Evolutionary conservation across 2,888 invertebrate species (phyloP).

Genomic region (Drosophila setosimentum): DNA sequence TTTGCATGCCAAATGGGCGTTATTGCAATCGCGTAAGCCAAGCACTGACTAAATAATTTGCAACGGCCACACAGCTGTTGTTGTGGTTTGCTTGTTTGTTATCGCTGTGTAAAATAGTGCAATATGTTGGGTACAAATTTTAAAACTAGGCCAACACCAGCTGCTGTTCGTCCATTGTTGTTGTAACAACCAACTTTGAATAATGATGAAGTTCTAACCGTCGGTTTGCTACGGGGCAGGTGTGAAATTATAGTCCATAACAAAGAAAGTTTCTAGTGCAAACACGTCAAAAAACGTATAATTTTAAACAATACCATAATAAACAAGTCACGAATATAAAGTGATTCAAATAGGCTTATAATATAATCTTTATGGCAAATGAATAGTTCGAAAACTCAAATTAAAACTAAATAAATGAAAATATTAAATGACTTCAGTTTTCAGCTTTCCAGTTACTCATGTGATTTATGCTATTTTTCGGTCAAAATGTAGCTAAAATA

Average conservation of each 20-base stretch:
- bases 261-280: conserved; percentile 5
- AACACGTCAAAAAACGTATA: not conserved
- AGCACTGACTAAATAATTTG: conserved; percentile 48
- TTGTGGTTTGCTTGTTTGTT: conserved; percentile 34
- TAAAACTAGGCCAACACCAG: conserved; percentile 69
- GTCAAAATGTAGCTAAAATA: not conserved
- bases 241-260: conserved; percentile 24
- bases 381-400: too few relatives aligned
- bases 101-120: conserved; percentile 46
- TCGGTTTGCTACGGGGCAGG: conserved; percentile 23
- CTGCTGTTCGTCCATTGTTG: conserved; percentile 34
- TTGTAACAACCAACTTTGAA: conserved; percentile 50
- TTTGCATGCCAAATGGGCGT: conserved; percentile 63
- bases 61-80: conserved; percentile 13
- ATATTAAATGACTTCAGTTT: not conserved
- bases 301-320: not conserved
- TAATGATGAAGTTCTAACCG: conserved; percentile 69
- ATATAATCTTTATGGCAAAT: not conserved
- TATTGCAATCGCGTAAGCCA: conserved; percentile 35
- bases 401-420: not conserved
- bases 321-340: not conserved
- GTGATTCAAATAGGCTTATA: not conserved
- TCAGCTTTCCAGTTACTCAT: not conserved
- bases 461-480: not conserved
- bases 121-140: conserved; percentile 51